Evolutionary conservation across 1,140 invertebrate species (phyloP), one percentile per base, ranked within the genome.

Genomic region (Dermatophagoides farinae): DNA sequence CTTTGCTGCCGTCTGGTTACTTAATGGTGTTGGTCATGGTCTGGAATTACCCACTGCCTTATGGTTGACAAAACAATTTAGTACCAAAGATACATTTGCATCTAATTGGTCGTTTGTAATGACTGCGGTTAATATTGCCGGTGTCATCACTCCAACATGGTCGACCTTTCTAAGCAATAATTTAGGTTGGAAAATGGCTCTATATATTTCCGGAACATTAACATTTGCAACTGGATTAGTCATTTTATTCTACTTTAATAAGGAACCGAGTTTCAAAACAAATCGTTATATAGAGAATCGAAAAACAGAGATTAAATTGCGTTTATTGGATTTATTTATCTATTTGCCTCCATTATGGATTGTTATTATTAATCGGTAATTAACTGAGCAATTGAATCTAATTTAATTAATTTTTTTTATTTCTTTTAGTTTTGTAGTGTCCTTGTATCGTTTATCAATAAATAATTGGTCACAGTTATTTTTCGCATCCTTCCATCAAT

Each of bases 41-140:
- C 23, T 60, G 9, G 44, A 16, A 23, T 60, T 60, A 44, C 58
- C 58, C 18, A 22, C 46, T 10, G 44, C 44, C 1, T 4, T 60
- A n/a, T 16, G 44, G 11, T n/a, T 60, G 10, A 52, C 50, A 1
- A 47, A 60, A 41, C 10, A 47, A 6, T 18, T 49, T 44, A 60
- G 58, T 43, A 20, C 23, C 8, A 12, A 16, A 9, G 47, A 51
- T 12, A 47, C 43, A 8, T 60, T 60, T 39, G 58, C 43, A 11
- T 50, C 58, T 23, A 60, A 60, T n/a, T 60, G 58, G 58, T 47
- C 58, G n/a, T 37, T 60, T 47, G 44, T 60, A 10, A 20, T 60
- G 16, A 50, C 44, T 0, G 41, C 58, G 1, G 46, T 60, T 11
- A 60, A 60, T 25, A 37, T 60, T 20, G 41, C 58, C 12, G 43